Percentiles rank a stretch among this genome's conserved stretches.
Conservation (phyloP, 2,113 vertebrate genomes). For the Campylomormyrus tamandua region DNA sequence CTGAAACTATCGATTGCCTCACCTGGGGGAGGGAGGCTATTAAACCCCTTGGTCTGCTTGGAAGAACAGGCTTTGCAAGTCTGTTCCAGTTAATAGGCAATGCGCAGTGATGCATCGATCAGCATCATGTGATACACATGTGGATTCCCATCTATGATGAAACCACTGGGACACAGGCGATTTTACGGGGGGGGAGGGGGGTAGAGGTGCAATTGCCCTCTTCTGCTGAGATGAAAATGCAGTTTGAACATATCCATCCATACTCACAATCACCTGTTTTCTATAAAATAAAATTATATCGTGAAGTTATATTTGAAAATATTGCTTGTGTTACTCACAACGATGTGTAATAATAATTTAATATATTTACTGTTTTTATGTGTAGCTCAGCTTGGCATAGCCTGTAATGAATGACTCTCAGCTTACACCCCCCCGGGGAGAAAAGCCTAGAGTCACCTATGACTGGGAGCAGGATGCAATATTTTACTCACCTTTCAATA, state of each 20-base stretch:
- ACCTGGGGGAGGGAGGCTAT: background rate
- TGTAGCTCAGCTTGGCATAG: background rate
- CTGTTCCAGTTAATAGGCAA: background rate
- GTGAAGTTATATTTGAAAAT: background rate
- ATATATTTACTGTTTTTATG: background rate
- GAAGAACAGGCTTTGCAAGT: background rate
- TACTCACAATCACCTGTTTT: background rate
- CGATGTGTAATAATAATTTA: background rate
- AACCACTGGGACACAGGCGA: background rate
- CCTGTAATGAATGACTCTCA: background rate
- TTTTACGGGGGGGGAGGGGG: background rate
- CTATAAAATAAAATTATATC: background rate
- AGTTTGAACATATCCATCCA: background rate
- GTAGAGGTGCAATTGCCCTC: background rate
- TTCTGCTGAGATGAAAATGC: background rate
- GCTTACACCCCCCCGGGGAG: background rate
- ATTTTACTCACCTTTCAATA: background rate
- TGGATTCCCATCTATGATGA: background rate
- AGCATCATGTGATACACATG: background rate
- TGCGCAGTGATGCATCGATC: background rate
- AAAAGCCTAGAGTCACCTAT: background rate
- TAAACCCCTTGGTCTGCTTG: background rate
- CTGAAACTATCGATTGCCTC: background rate
- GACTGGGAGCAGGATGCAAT: background rate
- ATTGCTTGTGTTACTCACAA: background rate